Evolutionary conservation across 2,888 invertebrate species (phyloP).

Genomic region (Ischnus inquisitorius): DNA sequence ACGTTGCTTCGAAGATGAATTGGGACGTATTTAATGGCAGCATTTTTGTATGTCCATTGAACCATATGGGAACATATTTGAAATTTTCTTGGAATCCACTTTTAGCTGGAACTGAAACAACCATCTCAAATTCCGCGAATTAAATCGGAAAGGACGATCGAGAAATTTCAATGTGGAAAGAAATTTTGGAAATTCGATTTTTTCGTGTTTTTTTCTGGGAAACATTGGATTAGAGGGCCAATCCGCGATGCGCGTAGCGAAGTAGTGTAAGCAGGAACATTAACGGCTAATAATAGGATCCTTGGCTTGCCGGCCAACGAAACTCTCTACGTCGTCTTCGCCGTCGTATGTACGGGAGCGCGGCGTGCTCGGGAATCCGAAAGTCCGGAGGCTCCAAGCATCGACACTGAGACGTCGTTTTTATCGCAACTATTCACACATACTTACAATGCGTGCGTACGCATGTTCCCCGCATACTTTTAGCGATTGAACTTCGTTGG

Average conservation of each 20-base stretch:
- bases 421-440: constrained; percentile 6
- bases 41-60: not conserved
- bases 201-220: constrained; percentile 70
- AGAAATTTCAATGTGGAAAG: not conserved
- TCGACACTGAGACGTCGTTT: constrained; percentile 17
- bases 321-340: constrained; percentile 42
- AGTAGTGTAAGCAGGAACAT: constrained; percentile 53
- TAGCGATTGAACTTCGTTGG: constrained; percentile 27
- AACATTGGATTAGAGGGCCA: constrained; percentile 72
- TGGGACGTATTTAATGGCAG: not conserved
- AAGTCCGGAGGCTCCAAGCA: constrained; percentile 52
- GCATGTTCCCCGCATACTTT: not conserved
- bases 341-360: constrained; percentile 39
- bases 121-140: too few species aligned
- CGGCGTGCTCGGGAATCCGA: constrained; percentile 63
- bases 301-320: constrained; percentile 79
- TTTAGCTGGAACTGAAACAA: too few species aligned
- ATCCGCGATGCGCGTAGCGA: not conserved
- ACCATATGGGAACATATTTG: too few species aligned
- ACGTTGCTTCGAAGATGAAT: constrained; percentile 25
- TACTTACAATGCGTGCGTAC: not conserved
- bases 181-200: not conserved
- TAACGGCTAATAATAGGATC: constrained; percentile 83
- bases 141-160: too few species aligned
- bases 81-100: too few species aligned